phyloP scores from a whole-genome alignment of 2,888 invertebrate species.

The Trissolcus brochymenae region DNA sequence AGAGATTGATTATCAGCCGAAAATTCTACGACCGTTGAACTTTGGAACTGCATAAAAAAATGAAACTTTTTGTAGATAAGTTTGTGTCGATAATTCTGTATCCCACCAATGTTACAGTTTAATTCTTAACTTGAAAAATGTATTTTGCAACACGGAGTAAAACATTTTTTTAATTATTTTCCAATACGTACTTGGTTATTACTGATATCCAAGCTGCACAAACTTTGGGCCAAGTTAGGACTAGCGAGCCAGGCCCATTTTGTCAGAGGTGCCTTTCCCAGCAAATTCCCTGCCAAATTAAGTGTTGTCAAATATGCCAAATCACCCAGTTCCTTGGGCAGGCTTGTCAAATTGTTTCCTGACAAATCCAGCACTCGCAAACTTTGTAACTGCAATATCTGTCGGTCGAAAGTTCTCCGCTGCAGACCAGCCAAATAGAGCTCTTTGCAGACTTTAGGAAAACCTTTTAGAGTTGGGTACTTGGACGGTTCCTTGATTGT shows the following conservation, averaged over 20 bases:
- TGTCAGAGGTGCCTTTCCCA: constrained; percentile 78
- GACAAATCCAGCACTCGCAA: constrained; percentile 83
- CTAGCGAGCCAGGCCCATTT: constrained; percentile 84
- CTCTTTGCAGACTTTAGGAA: constrained; percentile 83
- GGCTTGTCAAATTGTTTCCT: constrained; percentile 82
- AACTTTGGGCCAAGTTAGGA: constrained; percentile 77
- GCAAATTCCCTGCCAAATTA: constrained; percentile 81
- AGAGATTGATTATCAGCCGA: constrained; percentile 29
- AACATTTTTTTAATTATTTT: not conserved
- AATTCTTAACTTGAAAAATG: too few species aligned
- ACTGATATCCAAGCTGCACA: constrained; percentile 82
- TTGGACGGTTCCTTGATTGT: constrained; percentile 81
- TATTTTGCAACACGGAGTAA: too few species aligned
- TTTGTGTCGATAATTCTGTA: not conserved
- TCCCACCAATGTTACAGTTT: too few species aligned
- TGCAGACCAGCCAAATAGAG: constrained; percentile 81
- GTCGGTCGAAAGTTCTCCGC: constrained; percentile 82
- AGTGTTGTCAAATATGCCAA: constrained; percentile 81
- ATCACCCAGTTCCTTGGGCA: constrained; percentile 84
- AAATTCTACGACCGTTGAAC: constrained; percentile 38
- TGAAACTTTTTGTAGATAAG: not conserved
- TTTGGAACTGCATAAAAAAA: constrained; percentile 22
- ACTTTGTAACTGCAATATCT: constrained; percentile 82
- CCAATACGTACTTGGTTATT: constrained; percentile 78
- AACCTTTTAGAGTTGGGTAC: constrained; percentile 83